These are phyloP conservation scores for Geopemphigus sp. DNA, from an alignment of 1,140 invertebrate species.

Conservation along the genomic window DNA sequence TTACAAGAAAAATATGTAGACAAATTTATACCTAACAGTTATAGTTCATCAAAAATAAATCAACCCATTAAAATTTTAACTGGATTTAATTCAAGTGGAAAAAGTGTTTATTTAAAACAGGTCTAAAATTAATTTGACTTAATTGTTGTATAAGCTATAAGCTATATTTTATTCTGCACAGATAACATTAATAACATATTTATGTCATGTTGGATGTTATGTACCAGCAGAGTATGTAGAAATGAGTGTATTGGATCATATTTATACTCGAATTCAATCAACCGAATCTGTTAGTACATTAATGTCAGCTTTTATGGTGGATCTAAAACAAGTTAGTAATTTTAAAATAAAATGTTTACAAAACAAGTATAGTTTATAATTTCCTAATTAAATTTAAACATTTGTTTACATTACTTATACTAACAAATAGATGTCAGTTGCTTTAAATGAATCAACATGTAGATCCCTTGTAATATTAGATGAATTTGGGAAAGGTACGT, in stretches of 20 bases:
- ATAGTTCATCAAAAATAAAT: constrained; percentile 59
- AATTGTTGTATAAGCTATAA: no score
- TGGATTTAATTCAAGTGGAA: constrained; percentile 88
- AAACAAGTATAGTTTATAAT: constrained; percentile 34
- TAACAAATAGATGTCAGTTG: constrained; percentile 57
- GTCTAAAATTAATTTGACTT: constrained; percentile 39
- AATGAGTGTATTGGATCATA: constrained; percentile 69
- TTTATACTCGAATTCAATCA: constrained; percentile 72
- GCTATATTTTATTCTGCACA: constrained; percentile 55
- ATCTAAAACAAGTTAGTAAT: constrained; percentile 71
- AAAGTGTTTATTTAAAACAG: constrained; percentile 76
- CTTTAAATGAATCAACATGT: constrained; percentile 57
- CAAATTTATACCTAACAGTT: constrained; percentile 74
- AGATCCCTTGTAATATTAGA: constrained; percentile 79
- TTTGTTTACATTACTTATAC: constrained; percentile 57
- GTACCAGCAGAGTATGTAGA: constrained; percentile 75
- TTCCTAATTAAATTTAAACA: constrained; percentile 16
- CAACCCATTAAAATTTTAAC: constrained; percentile 74
- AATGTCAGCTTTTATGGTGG: constrained; percentile 82
- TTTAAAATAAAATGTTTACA: constrained; percentile 32
- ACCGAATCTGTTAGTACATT: constrained; percentile 74
- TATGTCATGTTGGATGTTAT: constrained; percentile 86
- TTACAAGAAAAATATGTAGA: constrained; percentile 67
- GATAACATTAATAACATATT: constrained; percentile 71
- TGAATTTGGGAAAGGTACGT: constrained; percentile 89